A percentile compares a stretch with the other conserved stretches of the same genome.
phyloP scores from a whole-genome alignment of 2,797 vertebrate species.

The Pantherophis alleghaniensis region DNA sequence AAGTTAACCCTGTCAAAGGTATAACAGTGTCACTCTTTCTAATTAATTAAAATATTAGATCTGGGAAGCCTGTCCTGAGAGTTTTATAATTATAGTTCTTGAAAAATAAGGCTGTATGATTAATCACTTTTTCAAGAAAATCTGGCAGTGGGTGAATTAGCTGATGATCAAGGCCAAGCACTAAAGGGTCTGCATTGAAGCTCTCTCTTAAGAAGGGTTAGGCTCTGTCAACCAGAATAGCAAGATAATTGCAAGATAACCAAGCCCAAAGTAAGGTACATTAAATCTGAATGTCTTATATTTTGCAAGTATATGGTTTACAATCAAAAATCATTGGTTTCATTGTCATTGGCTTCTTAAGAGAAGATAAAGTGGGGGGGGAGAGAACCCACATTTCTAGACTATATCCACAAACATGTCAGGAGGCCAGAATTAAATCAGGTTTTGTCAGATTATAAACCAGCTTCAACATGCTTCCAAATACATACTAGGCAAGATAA shows the following conservation, averaged over 20 bases:
- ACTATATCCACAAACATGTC: neutral
- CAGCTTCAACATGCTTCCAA: neutral
- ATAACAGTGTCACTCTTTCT: neutral
- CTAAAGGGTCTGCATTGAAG: neutral
- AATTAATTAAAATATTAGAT: neutral
- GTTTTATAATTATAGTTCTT: neutral
- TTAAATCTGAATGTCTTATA: neutral
- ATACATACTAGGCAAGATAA: neutral
- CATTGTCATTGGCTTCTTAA: neutral
- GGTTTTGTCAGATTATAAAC: neutral
- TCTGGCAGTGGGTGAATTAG: neutral
- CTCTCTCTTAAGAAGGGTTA: neutral
- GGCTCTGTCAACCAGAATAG: neutral
- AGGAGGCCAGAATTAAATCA: neutral
- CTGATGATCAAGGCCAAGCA: neutral
- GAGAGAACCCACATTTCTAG: neutral
- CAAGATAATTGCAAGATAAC: neutral
- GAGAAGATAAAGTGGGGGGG: neutral
- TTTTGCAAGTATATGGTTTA: neutral
- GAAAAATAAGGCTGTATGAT: neutral
- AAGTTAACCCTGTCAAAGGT: neutral
- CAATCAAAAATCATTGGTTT: neutral
- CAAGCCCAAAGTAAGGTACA: neutral
- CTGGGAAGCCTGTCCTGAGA: neutral
- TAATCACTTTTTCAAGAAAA: neutral